These are phyloP conservation scores for Phyllopteryx taeniolatus DNA, from an alignment of 2,113 vertebrate species.

Conservation along the genomic window DNA sequence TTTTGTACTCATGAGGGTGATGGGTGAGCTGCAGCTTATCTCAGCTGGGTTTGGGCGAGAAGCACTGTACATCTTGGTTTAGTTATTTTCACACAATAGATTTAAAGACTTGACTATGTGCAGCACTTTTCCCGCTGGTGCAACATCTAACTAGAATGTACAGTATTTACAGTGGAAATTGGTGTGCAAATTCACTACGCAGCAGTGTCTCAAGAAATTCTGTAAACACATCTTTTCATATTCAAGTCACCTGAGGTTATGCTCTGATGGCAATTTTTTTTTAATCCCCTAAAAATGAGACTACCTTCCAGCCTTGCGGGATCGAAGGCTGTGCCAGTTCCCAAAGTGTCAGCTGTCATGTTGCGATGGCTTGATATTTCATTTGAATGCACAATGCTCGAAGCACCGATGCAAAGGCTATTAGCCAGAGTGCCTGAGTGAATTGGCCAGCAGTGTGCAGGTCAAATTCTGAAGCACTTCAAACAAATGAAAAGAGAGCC, in stretches of 20 bases:
- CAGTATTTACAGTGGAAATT: slow-evolving; percentile 12
- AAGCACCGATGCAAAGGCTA: slow-evolving; percentile 66
- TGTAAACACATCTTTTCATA: slow-evolving; percentile 37
- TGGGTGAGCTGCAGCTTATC: no score
- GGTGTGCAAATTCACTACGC: slow-evolving; percentile 4
- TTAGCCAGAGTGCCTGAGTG: slow-evolving; percentile 70
- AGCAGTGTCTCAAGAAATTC: slow-evolving; percentile 16
- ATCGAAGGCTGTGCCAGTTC: slow-evolving; percentile 50
- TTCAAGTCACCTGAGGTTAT: slow-evolving; percentile 30
- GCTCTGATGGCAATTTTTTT: slow-evolving; percentile 36
- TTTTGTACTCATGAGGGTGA: no score
- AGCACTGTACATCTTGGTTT: no score
- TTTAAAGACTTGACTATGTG: no score
- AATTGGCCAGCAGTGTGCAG: slow-evolving; percentile 41
- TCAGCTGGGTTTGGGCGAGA: no score
- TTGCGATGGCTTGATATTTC: slow-evolving; percentile 73
- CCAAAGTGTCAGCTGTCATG: slow-evolving; percentile 55
- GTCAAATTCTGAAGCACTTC: slow-evolving; percentile 48
- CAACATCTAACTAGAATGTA: no score
- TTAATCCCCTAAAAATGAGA: slow-evolving; percentile 48
- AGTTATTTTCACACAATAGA: no score
- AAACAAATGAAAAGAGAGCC: slow-evolving; percentile 61
- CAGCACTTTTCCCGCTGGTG: no score
- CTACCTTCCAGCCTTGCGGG: slow-evolving; percentile 15
- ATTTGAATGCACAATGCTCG: slow-evolving; percentile 62